These are phyloP conservation scores for Falco berigora DNA, from an alignment of 2,797 vertebrate species.

Conservation along the genomic window DNA sequence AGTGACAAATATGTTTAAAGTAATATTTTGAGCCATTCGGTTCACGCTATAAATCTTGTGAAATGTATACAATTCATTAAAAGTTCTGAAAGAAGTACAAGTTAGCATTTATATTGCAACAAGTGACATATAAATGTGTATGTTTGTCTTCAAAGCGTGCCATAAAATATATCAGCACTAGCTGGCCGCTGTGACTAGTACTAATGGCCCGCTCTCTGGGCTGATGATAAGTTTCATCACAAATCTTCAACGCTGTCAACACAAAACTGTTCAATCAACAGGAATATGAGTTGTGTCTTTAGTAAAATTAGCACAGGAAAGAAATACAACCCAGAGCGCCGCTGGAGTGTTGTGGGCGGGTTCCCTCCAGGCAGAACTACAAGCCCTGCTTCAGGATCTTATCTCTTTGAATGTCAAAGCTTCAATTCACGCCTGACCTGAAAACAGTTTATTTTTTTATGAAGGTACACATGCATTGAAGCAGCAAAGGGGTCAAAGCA, in stretches of 20 bases:
- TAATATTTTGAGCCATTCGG: conserved; percentile 68
- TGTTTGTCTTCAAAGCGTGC: conserved; percentile 36
- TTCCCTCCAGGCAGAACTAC: background rate
- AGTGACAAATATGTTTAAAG: conserved; percentile 80
- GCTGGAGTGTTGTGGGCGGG: background rate
- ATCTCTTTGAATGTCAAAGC: background rate
- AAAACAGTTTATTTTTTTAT: background rate
- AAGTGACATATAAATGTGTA: conserved; percentile 63
- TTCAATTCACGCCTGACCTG: background rate
- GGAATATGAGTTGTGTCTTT: conserved; percentile 48
- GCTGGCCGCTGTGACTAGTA: background rate
- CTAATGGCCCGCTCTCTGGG: background rate
- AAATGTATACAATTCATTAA: conserved; percentile 73
- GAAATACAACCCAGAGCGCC: background rate
- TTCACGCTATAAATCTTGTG: conserved; percentile 75
- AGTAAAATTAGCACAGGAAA: conserved; percentile 49
- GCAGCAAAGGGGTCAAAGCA: background rate
- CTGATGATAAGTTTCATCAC: conserved; percentile 22
- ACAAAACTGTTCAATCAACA: conserved; percentile 51
- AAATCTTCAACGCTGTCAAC: conserved; percentile 55
- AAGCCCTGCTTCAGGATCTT: background rate
- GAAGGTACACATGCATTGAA: background rate
- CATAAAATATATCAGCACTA: conserved; percentile 7
- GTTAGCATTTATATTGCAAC: conserved; percentile 69
- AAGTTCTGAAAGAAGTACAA: conserved; percentile 76